phyloP scores from a whole-genome alignment of 1,140 invertebrate genomes.

The Panagrolaimus sp. region DNA sequence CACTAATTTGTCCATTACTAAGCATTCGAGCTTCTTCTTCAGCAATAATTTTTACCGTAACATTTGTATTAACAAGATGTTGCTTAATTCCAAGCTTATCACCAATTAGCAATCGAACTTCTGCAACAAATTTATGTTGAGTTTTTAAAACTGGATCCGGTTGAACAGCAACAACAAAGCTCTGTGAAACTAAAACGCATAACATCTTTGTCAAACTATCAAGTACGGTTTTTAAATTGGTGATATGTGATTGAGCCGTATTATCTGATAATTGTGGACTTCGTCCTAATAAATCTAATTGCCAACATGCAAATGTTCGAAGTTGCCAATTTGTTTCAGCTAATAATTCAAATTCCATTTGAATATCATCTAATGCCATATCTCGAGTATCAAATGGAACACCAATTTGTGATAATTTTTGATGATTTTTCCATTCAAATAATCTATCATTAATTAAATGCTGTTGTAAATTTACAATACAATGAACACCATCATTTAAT shows the following conservation, averaged over 20 bases:
- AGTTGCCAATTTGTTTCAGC: conserved; percentile 57
- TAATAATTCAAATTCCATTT: conserved; percentile 55
- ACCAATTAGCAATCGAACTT: conserved; percentile 54
- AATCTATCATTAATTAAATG: conserved; percentile 46
- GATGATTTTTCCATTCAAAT: conserved; percentile 56
- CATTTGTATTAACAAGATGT: conserved; percentile 55
- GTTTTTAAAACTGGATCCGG: conserved; percentile 58
- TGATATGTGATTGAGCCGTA: conserved; percentile 47
- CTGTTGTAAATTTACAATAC: conserved; percentile 47
- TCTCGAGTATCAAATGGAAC: conserved; percentile 55
- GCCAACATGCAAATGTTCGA: conserved; percentile 55
- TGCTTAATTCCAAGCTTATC: conserved; percentile 58
- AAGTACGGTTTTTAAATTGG: conserved; percentile 42
- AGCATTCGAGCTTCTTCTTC: conserved; percentile 53
- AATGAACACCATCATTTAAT: conserved; percentile 51
- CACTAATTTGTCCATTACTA: conserved; percentile 38
- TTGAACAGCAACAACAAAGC: conserved; percentile 55
- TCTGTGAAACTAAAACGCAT: conserved; percentile 55
- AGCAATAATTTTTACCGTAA: conserved; percentile 57
- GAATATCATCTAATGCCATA: conserved; percentile 49
- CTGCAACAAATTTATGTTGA: conserved; percentile 52
- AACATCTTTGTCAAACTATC: conserved; percentile 56
- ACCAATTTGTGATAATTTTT: conserved; percentile 55
- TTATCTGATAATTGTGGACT: conserved; percentile 47
- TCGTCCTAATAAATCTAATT: conserved; percentile 49